phyloP scores from a whole-genome alignment of 2,888 invertebrate genomes.

The Listrodromus nycthemerus region DNA sequence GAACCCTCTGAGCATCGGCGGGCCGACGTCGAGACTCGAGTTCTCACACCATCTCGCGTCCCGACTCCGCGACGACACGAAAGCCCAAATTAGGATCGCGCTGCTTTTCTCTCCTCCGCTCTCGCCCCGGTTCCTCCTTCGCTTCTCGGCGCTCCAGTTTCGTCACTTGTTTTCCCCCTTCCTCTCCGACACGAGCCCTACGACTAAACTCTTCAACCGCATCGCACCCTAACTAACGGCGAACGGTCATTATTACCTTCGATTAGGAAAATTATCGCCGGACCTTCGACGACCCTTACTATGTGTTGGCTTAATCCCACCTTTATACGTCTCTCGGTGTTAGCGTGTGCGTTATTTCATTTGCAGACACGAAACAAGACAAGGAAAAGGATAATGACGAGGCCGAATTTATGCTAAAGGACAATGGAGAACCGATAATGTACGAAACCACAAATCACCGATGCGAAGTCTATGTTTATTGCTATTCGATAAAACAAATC shows the following conservation, averaged over 20 bases:
- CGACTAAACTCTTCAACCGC: slow-evolving; percentile 33
- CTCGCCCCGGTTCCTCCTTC: neutral
- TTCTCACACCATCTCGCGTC: slow-evolving; percentile 48
- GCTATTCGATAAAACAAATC: slow-evolving; percentile 37
- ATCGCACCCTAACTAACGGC: slow-evolving; percentile 19
- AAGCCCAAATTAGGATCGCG: slow-evolving; percentile 53
- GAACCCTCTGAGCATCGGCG: slow-evolving; percentile 49
- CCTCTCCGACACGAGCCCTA: slow-evolving; percentile 8
- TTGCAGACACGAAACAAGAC: slow-evolving; percentile 82
- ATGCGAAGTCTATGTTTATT: slow-evolving; percentile 60
- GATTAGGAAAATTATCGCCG: slow-evolving; percentile 56
- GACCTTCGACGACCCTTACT: slow-evolving; percentile 19
- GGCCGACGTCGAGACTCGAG: slow-evolving; percentile 29
- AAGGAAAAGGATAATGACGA: slow-evolving; percentile 82
- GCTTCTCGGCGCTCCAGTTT: slow-evolving; percentile 19
- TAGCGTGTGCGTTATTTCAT: slow-evolving; percentile 72
- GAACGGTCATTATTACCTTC: slow-evolving; percentile 48
- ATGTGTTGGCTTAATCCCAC: neutral
- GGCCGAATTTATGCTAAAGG: slow-evolving; percentile 80
- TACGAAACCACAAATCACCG: slow-evolving; percentile 74
- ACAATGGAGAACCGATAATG: slow-evolving; percentile 80
- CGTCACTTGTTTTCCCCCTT: slow-evolving; percentile 1
- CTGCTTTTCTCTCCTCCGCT: slow-evolving; percentile 12
- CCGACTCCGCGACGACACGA: slow-evolving; percentile 54
- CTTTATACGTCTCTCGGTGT: slow-evolving; percentile 22